Base-by-base conservation (phyloP, 1,140 invertebrate species). In the Mamestra configurata region DNA sequence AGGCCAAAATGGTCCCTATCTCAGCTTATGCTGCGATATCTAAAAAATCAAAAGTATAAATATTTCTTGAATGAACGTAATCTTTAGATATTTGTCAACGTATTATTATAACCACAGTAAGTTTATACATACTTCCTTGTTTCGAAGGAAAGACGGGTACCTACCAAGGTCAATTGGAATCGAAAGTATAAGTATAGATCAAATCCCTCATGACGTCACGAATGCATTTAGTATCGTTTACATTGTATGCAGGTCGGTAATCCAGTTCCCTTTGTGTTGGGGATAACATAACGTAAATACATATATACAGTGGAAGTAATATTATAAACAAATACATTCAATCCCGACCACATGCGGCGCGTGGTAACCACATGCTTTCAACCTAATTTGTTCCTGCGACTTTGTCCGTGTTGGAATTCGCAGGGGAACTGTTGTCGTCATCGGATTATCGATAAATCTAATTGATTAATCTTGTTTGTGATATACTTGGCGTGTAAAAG, bases 321-420 rank as follows among this genome's bases (percentile, higher is more conserved):
- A 22, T 43, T 75, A 51, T 59, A 75, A 75, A 75, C 53, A 57
- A 43, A 66, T 40, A 35, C 35, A 22, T 43, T 31, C 53, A 20
- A 11, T 35, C 15, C 24, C 35, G 7, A 75, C 71, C 71, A 75
- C 53, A 59, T 75, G 71, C 59, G 53, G 43, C 53, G 35, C 53
- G 10, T 59, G 51, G 51, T 46, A 24, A 35, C 71, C 71, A 75
- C 53, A 59, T 75, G 71, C 46, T 75, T 59, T 15, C 22, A 51
- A 10, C 10, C 10, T 18, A 70, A 11, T 70, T 70, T 40, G 18
- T 66, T 15, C n/a, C 61, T 66, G 35, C 6, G 61, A 20, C 35
- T 66, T 11, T 43, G 61, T 31, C 35, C 18, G 61, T n/a, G 35
- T 66, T 40, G 43, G 43, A 18, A 40, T 40, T 66, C 35, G 2